phyloP scores from a whole-genome alignment of 2,888 invertebrate species.

The Drosophila longiperda region DNA sequence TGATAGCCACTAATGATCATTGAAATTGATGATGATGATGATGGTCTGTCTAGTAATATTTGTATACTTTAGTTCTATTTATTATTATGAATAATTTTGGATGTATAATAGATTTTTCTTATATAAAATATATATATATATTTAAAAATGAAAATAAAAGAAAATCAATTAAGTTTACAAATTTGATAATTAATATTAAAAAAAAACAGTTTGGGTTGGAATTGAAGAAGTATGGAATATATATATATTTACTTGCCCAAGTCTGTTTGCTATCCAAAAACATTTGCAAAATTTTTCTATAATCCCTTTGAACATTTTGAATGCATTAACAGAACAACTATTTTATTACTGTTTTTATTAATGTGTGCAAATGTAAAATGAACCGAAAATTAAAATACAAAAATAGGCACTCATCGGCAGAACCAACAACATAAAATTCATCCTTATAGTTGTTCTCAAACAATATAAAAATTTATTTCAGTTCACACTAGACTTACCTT shows the following conservation, averaged over 20 bases:
- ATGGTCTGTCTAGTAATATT: conserved; percentile 78
- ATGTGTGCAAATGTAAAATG: background rate
- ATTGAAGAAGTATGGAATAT: background rate
- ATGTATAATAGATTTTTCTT: conserved; percentile 84
- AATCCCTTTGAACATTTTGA: background rate
- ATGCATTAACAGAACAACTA: background rate
- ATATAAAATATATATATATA: conserved; percentile 75
- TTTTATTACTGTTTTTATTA: background rate
- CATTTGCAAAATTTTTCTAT: background rate
- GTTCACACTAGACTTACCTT: background rate
- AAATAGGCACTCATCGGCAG: background rate
- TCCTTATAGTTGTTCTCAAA: background rate
- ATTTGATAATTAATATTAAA: background rate
- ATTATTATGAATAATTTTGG: conserved; percentile 82
- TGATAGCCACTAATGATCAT: conserved; percentile 39
- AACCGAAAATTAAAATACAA: background rate
- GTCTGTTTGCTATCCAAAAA: background rate
- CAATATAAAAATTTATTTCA: background rate
- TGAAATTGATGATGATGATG: conserved; percentile 40
- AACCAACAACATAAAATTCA: background rate
- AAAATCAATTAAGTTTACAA: conserved; percentile 78
- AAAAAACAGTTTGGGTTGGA: background rate
- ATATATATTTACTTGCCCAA: background rate
- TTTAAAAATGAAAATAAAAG: conserved; percentile 77
- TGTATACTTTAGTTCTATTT: conserved; percentile 83